Evolutionary conservation across 2,113 vertebrate genomes (phyloP), one percentile per base, ranked within the genome.

Genomic region (Herpetotheres cachinnans): DNA sequence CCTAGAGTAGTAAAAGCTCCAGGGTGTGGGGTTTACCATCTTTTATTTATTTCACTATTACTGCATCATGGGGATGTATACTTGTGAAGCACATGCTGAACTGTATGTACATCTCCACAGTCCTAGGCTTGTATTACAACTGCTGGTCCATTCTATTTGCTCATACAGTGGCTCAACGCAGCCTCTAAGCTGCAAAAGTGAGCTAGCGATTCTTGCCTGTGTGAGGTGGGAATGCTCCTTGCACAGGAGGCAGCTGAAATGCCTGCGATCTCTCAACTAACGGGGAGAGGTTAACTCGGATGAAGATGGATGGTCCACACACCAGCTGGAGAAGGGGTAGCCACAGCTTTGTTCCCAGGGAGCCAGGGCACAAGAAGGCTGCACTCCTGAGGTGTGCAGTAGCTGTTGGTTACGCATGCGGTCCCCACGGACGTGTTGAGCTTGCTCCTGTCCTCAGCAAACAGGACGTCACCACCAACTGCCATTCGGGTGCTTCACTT

Each of bases 391-490:
- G 55, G 46, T 66, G 16, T 30, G 21, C 83, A 27, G 36, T 13
- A 47, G 82, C 89, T 87, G 49, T 50, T 1, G 0, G 86, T 89
- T 85, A 49, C 1, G 0, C 10, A 6, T 0, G 0, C 4, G 1
- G 19, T 82, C 66, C 86, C 89, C 55, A 58, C 0, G 18, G 93
- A 58, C 1, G 1, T 1, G 1, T 34, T 58, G 87, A 90, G 42
- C 59, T 69, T 47, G 63, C 78, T 89, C 78, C 70, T 30, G 73
- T 58, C 78, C 93, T 38, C 81, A 18, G 89, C 95, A 96, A 91
- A 95, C 93, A 94, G 93, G 85, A 96, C 82, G 19, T 82, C 87
- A 84, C 27, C 77, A 38, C 79, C 91, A 95, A 93, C 94, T 95
- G 96, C 91, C 44, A 0, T 66, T 80, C 0, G 54, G 49, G 62